Conservation (phyloP, 1,140 invertebrate genomes). For the Panulirus ornatus region DNA sequence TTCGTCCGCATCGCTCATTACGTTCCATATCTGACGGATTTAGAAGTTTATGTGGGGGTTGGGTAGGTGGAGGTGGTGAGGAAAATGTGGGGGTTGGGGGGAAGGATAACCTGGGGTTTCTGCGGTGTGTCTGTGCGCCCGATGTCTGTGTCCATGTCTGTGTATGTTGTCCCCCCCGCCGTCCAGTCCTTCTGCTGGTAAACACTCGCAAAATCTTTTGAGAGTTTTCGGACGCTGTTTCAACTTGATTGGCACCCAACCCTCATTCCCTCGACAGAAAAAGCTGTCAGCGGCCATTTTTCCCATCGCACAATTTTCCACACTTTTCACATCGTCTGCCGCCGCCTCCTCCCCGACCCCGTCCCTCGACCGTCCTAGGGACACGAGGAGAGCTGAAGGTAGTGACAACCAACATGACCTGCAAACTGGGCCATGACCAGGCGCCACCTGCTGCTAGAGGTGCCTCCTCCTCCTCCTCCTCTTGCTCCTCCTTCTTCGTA, state of each 20-base stretch:
- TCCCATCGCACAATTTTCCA: constrained; percentile 64
- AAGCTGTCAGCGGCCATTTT: constrained; percentile 66
- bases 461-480: too few relatives aligned
- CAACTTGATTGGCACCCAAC: constrained; percentile 68
- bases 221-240: constrained; percentile 59
- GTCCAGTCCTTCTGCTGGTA: constrained; percentile 18
- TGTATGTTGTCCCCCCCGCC: background rate
- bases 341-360: background rate
- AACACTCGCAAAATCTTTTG: constrained; percentile 46
- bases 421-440: constrained; percentile 21
- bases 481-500: too few relatives aligned
- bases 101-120: background rate
- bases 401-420: constrained; percentile 36
- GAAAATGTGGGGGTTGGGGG: background rate
- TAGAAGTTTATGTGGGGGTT: background rate
- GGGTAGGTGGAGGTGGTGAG: too few relatives aligned
- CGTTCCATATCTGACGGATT: background rate
- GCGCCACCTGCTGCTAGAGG: constrained; percentile 1
- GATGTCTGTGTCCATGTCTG: background rate
- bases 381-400: background rate
- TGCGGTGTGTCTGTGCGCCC: constrained; percentile 13
- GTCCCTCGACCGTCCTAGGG: background rate
- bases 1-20: background rate
- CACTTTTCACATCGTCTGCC: constrained; percentile 47
- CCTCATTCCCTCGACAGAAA: constrained; percentile 61